A percentile compares a stretch with the other conserved stretches of the same genome.
These are phyloP conservation scores for Tragelaphus scriptus DNA, from an alignment of 2,113 vertebrate genomes.

Conservation along the genomic window DNA sequence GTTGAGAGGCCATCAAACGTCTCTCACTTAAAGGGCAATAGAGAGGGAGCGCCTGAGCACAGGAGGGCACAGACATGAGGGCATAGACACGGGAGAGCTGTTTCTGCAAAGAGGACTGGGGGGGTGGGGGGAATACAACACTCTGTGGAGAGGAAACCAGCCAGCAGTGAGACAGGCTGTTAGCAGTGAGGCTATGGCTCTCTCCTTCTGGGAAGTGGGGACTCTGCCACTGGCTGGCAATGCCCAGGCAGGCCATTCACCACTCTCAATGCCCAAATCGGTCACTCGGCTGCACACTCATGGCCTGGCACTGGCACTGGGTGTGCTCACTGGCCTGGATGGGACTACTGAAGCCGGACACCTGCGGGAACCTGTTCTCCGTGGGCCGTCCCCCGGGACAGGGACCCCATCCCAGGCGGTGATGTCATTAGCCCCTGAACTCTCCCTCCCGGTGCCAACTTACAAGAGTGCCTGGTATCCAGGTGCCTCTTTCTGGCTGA, in stretches of 20 bases:
- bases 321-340: not conserved
- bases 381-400: not conserved
- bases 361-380: not conserved
- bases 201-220: not conserved
- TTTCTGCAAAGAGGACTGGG: not conserved
- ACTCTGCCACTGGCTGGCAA: not conserved
- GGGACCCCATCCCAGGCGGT: no score
- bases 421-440: not conserved
- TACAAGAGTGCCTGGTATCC: not conserved
- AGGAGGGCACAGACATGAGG: not conserved
- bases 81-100: fast-evolving
- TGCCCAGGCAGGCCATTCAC: not conserved
- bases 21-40: constrained; percentile 42
- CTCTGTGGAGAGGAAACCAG: not conserved
- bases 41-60: not conserved
- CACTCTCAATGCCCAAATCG: not conserved
- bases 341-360: not conserved
- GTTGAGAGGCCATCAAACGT: not conserved
- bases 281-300: not conserved
- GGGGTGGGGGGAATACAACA: not conserved
- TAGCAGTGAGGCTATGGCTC: not conserved
- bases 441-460: fast-evolving
- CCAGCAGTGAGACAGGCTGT: not conserved
- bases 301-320: fast-evolving
- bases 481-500: not conserved